Percentiles rank a stretch among this genome's conserved stretches.
Conservation (phyloP, 2,888 invertebrate species). For the Priocnemis perturbator region DNA sequence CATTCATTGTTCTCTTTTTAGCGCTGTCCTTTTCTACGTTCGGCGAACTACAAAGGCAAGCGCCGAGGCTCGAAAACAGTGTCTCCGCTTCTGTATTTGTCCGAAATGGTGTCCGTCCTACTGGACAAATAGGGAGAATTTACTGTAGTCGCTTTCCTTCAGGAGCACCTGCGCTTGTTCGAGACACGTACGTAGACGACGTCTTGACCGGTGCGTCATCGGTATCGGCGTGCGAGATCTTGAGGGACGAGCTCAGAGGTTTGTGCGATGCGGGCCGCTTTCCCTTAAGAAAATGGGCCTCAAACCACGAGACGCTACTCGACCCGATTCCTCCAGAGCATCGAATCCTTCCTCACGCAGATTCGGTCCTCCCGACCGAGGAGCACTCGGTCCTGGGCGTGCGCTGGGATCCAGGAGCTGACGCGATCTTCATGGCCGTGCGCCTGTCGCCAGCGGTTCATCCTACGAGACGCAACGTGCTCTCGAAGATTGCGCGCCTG, state of each 20-base stretch:
- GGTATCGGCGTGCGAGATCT: too few relatives aligned
- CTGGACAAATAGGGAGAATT: too few relatives aligned
- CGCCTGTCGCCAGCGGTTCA: neutral
- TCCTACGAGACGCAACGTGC: neutral
- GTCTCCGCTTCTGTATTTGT: too few relatives aligned
- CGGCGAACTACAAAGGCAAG: too few relatives aligned
- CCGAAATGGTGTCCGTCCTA: too few relatives aligned
- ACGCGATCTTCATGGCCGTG: neutral
- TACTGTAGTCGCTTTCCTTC: too few relatives aligned
- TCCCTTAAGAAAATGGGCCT: neutral
- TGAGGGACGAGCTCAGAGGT: neutral
- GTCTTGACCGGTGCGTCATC: too few relatives aligned
- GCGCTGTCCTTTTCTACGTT: too few relatives aligned
- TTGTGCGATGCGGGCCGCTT: neutral
- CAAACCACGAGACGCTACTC: neutral
- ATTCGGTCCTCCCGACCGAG: neutral
- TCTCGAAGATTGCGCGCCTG: neutral
- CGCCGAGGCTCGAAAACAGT: too few relatives aligned
- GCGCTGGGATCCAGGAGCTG: neutral
- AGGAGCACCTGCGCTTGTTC: too few relatives aligned
- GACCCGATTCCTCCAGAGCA: neutral
- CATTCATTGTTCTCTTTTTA: too few relatives aligned
- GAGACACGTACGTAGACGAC: too few relatives aligned
- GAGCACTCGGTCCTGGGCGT: neutral
- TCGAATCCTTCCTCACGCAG: neutral